These are phyloP conservation scores for Sycobia sp. DNA, from an alignment of 1,140 invertebrate genomes.

Conservation along the genomic window DNA sequence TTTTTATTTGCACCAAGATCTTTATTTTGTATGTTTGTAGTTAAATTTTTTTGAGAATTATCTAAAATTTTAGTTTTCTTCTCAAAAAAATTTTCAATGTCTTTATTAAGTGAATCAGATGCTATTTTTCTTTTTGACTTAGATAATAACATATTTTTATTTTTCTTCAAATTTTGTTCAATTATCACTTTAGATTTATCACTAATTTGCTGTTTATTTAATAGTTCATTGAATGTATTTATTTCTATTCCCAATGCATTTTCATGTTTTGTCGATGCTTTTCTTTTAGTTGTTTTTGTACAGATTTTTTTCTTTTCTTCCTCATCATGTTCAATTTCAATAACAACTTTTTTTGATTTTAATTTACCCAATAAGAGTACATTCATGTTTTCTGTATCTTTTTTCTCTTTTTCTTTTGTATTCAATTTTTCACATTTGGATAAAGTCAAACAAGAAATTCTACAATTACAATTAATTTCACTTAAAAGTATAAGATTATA, in stretches of 20 bases:
- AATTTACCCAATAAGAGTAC: conserved; percentile 31
- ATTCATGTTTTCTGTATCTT: conserved; percentile 25
- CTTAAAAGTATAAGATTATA: conserved; percentile 55
- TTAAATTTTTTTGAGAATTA: background rate
- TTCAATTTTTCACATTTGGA: conserved; percentile 29
- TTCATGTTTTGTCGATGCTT: background rate
- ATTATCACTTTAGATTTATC: background rate
- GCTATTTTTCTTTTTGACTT: conserved; percentile 16
- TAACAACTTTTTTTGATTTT: conserved; percentile 39
- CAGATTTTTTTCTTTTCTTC: too few species aligned
- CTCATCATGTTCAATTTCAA: conserved; percentile 41
- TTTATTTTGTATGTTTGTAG: conserved; percentile 14
- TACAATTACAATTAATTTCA: conserved; percentile 47
- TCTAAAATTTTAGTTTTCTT: conserved; percentile 6
- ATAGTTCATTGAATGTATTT: background rate
- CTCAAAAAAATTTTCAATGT: background rate
- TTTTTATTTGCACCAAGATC: conserved; percentile 22
- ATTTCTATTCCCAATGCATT: conserved; percentile 28
- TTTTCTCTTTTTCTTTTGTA: conserved; percentile 30
- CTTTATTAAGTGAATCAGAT: background rate
- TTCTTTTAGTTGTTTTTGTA: conserved; percentile 3
- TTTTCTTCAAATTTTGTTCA: conserved; percentile 5
- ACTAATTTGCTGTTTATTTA: conserved; percentile 34
- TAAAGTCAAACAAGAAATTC: conserved; percentile 56
- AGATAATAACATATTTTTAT: conserved; percentile 3